Percentiles rank a stretch among this genome's conserved stretches.
Evolutionary conservation across 2,797 vertebrate genomes (phyloP).

Genomic region (Jordanella pulchra): DNA sequence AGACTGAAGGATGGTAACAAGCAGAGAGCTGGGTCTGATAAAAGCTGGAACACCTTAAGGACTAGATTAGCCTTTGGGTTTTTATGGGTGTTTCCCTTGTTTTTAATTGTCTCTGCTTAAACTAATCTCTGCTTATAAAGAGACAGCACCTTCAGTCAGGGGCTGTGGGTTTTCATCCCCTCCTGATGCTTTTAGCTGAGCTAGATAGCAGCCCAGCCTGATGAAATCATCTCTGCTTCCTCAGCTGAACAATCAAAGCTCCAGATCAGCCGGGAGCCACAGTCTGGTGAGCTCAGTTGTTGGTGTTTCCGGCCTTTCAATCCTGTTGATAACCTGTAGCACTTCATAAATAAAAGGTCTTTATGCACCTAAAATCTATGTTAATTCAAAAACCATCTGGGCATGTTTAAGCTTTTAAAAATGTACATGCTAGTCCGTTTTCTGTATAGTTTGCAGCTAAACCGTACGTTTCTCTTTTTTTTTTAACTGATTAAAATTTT

Average conservation of each 20-base stretch:
- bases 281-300: neutral
- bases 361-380: too few relatives aligned
- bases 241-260: slow-evolving; percentile 28
- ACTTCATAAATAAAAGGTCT: neutral
- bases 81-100: slow-evolving; percentile 6
- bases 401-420: neutral
- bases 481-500: neutral
- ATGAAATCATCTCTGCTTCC: neutral
- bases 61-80: neutral
- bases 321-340: slow-evolving; percentile 5
- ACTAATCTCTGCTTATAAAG: neutral
- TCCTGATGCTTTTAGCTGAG: neutral
- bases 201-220: neutral
- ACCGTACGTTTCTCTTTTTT: neutral
- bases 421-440: too few relatives aligned
- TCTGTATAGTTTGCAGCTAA: too few relatives aligned
- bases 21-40: slow-evolving; percentile 12
- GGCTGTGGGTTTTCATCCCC: neutral
- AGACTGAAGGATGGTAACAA: neutral
- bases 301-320: slow-evolving; percentile 9
- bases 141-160: neutral
- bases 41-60: neutral
- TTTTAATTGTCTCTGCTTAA: neutral
- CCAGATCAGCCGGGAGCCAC: neutral
- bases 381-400: neutral